Evolutionary conservation across 2,797 vertebrate genomes (phyloP).

Genomic region (Chaunax sp.): DNA sequence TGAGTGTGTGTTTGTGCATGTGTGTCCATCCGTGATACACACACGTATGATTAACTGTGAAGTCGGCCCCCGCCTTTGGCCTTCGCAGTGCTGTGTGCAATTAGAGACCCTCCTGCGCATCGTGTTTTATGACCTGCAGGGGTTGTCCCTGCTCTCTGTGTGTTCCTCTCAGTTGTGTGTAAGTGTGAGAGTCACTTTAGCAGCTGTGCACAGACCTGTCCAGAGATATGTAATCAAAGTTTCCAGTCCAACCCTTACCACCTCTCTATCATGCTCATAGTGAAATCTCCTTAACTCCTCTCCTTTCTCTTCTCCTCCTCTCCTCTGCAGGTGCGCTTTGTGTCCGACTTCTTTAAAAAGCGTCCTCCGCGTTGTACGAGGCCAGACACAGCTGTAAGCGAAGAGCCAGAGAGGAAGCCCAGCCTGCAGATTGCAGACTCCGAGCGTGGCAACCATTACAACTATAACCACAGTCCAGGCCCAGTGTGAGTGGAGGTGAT

Average conservation of each 20-base stretch:
- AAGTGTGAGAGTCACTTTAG: conserved; percentile 43
- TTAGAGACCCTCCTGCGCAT: conserved; percentile 65
- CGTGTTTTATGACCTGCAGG: conserved; percentile 63
- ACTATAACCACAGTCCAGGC: conserved; percentile 76
- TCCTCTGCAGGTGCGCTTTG: conserved; percentile 85
- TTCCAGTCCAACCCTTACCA: conserved; percentile 64
- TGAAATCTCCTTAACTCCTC: not conserved
- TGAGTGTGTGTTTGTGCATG: conserved; percentile 5
- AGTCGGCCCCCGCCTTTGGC: conserved; percentile 50
- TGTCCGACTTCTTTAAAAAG: conserved; percentile 93
- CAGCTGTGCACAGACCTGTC: conserved; percentile 56
- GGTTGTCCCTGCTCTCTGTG: conserved; percentile 65
- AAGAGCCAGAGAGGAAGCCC: conserved; percentile 85
- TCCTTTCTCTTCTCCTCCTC: not conserved
- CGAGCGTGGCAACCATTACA: conserved; percentile 87
- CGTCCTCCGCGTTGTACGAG: conserved; percentile 73
- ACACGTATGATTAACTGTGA: conserved; percentile 57
- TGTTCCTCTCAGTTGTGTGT: conserved; percentile 68
- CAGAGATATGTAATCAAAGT: conserved; percentile 65
- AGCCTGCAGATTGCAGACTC: conserved; percentile 86
- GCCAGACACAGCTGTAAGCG: conserved; percentile 58
- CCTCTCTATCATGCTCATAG: conserved; percentile 28
- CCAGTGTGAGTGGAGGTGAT: conserved; percentile 75
- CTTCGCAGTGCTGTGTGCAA: conserved; percentile 53
- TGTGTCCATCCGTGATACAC: conserved; percentile 13